A percentile compares a stretch with the other conserved stretches of the same genome.
Conservation (phyloP, 2,797 vertebrate species). For the Austrolebias charrua region DNA sequence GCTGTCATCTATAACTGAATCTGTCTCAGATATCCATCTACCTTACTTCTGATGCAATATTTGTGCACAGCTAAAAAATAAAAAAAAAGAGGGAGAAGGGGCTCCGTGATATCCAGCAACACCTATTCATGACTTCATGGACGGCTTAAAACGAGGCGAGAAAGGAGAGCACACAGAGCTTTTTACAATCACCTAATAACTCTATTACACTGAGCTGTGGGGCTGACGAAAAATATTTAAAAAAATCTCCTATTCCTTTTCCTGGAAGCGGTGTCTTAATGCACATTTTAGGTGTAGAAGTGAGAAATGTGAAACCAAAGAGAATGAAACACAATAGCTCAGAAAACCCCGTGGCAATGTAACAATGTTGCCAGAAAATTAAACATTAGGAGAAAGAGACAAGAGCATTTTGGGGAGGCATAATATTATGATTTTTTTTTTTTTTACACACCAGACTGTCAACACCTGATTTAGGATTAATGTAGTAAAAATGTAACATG, state of each 20-base stretch:
- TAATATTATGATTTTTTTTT: conserved; percentile 72
- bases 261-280: conserved; percentile 84
- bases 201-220: conserved; percentile 81
- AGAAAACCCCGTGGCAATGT: conserved; percentile 77
- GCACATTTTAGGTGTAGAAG: conserved; percentile 83
- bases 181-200: conserved; percentile 87
- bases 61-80: conserved; percentile 54
- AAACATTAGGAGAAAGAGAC: conserved; percentile 80
- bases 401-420: conserved; percentile 74
- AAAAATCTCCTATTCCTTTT: conserved; percentile 70
- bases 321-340: conserved; percentile 78
- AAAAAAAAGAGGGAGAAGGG: conserved; percentile 48
- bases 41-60: conserved; percentile 70
- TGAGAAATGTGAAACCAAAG: conserved; percentile 82
- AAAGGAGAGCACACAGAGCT: conserved; percentile 75
- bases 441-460: conserved; percentile 59
- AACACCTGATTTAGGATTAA: conserved; percentile 81
- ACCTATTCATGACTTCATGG: conserved; percentile 84
- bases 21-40: conserved; percentile 68
- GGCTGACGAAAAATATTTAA: conserved; percentile 74
- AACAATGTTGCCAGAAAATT: conserved; percentile 83
- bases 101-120: conserved; percentile 74
- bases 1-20: conserved; percentile 77
- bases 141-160: conserved; percentile 77
- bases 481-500: conserved; percentile 78